Evolutionary conservation across 2,888 invertebrate genomes (phyloP), one percentile per base, ranked within the genome.

Genomic region (Cephus sareptanus): DNA sequence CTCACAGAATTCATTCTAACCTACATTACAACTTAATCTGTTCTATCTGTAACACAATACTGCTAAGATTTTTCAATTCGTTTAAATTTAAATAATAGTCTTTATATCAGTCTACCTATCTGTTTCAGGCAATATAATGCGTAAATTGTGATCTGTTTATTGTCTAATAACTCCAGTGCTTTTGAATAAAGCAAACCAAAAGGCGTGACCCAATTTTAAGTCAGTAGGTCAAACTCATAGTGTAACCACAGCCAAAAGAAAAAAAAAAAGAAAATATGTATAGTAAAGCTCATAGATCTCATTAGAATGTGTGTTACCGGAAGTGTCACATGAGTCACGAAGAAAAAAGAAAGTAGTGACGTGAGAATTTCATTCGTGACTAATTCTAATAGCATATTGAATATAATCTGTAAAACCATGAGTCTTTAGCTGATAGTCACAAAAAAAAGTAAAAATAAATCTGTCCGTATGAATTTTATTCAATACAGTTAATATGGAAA

Each of bases 221-320:
- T 87, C 82, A 89, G 83, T 87, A 83, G 87, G 87, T 56, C 56
- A 56, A 56, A 9, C 23, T 9, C 56, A 23, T 9, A 23, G 23
- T 23, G 9, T 56, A 56, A 56, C 81, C 86, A 82, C 80, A 74
- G 68, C 13, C 76, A 35, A 30, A 76, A 79, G 69, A 75, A 73
- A 35, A 77, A 75, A 75, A 75, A 68, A 69, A 35, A 34, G 34
- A 34, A 30, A 71, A 69, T 56, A 70, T 69, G 69, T 15, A 76
- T 15, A 30, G 69, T 23, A 40, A 34, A 31, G 15, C 68, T 70
- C 33, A 69, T 74, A 77, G 75, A 73, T 40, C 31, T 69, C 74
- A 73, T 56, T 80, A 78, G 81, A 88, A 87, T 87, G 81, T 85
- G 73, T 84, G 87, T 77, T 84, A 84, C 78, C 87, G 88, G 89